phyloP scores from a whole-genome alignment of 2,888 invertebrate species.

The Mystacides longicornis region DNA sequence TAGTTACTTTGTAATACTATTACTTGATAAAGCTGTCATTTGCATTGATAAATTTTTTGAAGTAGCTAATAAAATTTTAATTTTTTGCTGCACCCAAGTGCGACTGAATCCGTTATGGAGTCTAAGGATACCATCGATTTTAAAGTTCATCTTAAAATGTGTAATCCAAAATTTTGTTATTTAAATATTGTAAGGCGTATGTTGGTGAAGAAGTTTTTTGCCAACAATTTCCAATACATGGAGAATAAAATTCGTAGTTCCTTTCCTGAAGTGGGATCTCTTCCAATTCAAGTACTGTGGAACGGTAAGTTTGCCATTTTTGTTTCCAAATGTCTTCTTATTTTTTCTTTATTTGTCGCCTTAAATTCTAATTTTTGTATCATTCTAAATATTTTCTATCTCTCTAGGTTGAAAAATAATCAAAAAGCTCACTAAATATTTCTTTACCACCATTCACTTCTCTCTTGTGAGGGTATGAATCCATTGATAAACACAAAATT shows the following conservation, averaged over 20 bases:
- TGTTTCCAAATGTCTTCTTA: not conserved
- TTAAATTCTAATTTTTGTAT: not conserved
- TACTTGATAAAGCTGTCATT: too few relatives aligned
- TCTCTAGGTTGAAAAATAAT: not conserved
- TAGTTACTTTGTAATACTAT: too few relatives aligned
- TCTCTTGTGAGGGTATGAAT: not conserved
- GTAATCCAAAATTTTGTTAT: not conserved
- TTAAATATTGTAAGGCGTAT: slow-evolving; percentile 45
- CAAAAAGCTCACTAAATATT: not conserved
- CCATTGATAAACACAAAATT: too few relatives aligned
- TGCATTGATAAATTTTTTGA: too few relatives aligned
- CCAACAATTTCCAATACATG: slow-evolving; percentile 47
- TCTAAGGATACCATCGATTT: not conserved
- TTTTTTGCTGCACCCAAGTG: too few relatives aligned
- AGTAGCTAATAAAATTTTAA: too few relatives aligned
- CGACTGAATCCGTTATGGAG: not conserved
- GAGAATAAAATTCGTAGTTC: slow-evolving; percentile 50
- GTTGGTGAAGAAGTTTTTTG: slow-evolving; percentile 47
- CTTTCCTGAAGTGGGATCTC: slow-evolving; percentile 48
- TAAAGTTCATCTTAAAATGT: not conserved
- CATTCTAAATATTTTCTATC: not conserved
- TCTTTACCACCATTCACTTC: too few relatives aligned
- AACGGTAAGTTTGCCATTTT: slow-evolving; percentile 48
- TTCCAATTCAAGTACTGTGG: slow-evolving; percentile 50
- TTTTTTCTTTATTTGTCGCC: not conserved